A percentile compares a stretch with the other conserved stretches of the same genome.
phyloP scores from a whole-genome alignment of 1,140 invertebrate genomes.

The Proctacanthus coquilletti region DNA sequence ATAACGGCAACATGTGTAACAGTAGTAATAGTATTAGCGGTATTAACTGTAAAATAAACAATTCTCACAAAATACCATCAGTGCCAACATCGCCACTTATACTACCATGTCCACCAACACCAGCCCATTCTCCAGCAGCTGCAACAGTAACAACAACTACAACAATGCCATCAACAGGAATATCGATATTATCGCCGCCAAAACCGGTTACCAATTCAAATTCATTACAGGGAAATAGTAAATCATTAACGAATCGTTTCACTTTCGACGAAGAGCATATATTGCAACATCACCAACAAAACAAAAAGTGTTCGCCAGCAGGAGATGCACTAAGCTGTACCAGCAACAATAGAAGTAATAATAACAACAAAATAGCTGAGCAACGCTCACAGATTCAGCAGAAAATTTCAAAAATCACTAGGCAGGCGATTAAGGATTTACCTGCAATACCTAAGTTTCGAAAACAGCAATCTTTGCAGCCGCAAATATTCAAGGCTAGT shows the following conservation, averaged over 20 bases:
- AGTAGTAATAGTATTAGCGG: constrained; percentile 22
- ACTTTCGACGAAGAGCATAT: constrained; percentile 26
- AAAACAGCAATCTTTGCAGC: constrained; percentile 32
- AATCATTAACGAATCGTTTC: constrained; percentile 12
- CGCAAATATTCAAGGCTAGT: constrained; percentile 27
- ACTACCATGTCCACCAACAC: constrained; percentile 32
- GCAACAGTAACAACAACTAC: too few relatives aligned
- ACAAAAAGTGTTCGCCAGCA: too few relatives aligned
- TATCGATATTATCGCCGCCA: not conserved
- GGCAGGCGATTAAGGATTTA: constrained; percentile 39
- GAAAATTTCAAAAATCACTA: constrained; percentile 29
- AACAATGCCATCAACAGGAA: not conserved
- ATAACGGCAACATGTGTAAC: too few relatives aligned
- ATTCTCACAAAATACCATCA: constrained; percentile 35
- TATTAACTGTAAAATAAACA: not conserved
- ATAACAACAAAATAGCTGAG: constrained; percentile 11
- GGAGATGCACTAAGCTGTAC: too few relatives aligned
- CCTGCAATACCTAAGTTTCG: constrained; percentile 43
- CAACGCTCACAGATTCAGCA: constrained; percentile 6
- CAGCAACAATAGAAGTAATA: constrained; percentile 1
- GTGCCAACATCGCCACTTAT: constrained; percentile 53
- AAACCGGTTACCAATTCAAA: not conserved
- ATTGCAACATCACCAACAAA: constrained; percentile 8
- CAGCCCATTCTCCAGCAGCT: constrained; percentile 28
- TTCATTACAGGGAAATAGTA: not conserved